Base-by-base conservation (phyloP, 2,888 invertebrate genomes). In the Acleris holmiana region DNA sequence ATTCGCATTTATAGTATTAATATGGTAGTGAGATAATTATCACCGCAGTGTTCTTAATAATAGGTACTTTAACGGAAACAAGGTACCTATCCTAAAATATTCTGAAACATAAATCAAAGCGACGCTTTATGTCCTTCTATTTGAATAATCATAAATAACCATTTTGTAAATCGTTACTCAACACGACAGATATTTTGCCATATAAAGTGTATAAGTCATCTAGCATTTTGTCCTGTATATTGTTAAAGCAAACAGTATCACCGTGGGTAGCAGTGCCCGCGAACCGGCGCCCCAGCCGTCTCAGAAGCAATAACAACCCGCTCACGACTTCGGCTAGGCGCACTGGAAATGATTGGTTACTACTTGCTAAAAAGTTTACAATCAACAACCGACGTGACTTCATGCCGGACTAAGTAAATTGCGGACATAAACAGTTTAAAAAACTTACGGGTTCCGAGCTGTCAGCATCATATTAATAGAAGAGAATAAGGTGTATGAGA, bases 341-440 rank as follows among this genome's bases (percentile, higher is more conserved):
- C 54, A 59, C 59, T 59, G 64, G 64, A 59, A 49, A 46, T 55
- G 55, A 60, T 65, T 65, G 49, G 53, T 64, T 59, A 53, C 8
- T 21, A 41, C 19, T 46, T 44, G 60, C 59, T 59, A 65, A 65
- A 23, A 46, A 60, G 23, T 46, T 55, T 19, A 55, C 49, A 60
- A 59, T 58, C 41, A 19, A 48, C 55, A 48, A 44, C 19, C 50
- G 17, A 55, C 65, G 55, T 46, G 49, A 55, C 29, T 54, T 17
- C 17, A 19, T 40, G 48, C 41, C 53, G 58, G 54, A 64, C 41
- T 21, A 17, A 18, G 40, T 57, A 47, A 19, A 48, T 53, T 41
- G 46, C 51, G 10, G 8, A 19, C 35, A 19, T 19, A 47, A 8
- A 15, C 8, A 18, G 10, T 13, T 47, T 47, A 47, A 19, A 47